Conservation (phyloP, 92 coral and sea anemone species). For the Parazoanthus darwini region DNA sequence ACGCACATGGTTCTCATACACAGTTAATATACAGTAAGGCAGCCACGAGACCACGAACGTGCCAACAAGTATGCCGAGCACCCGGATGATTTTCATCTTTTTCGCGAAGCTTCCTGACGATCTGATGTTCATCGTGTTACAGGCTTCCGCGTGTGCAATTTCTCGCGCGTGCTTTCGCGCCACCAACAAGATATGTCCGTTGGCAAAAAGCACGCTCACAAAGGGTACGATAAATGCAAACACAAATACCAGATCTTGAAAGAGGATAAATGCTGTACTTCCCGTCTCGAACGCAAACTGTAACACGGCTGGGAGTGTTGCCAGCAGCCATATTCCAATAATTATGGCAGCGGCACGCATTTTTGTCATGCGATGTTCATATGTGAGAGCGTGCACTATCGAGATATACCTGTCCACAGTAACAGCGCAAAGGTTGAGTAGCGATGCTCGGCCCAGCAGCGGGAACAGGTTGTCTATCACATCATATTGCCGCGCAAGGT, state of each 20-base stretch:
- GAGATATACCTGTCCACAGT: slow-evolving; percentile 91
- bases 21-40: slow-evolving; percentile 68
- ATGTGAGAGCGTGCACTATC: slow-evolving; percentile 73
- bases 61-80: slow-evolving; percentile 86
- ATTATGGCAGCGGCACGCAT: slow-evolving; percentile 61
- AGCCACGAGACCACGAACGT: slow-evolving; percentile 89
- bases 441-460: slow-evolving; percentile 85
- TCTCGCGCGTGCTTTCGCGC: slow-evolving; percentile 89
- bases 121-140: slow-evolving; percentile 20
- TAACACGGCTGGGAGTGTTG: slow-evolving; percentile 70
- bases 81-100: slow-evolving; percentile 77
- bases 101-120: slow-evolving; percentile 57
- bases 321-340: slow-evolving; percentile 72
- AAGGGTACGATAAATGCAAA: slow-evolving; percentile 76
- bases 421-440: slow-evolving; percentile 87
- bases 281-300: slow-evolving; percentile 49
- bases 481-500: slow-evolving; percentile 19
- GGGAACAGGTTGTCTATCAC: slow-evolving; percentile 72
- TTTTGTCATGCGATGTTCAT: slow-evolving; percentile 64
- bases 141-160: slow-evolving; percentile 58
- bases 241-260: slow-evolving; percentile 75
- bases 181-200: slow-evolving; percentile 68
- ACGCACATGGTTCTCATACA: slow-evolving; percentile 58
- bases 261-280: slow-evolving; percentile 35
- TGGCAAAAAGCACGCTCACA: slow-evolving; percentile 67